Conservation (phyloP, 2,113 vertebrate species). For the Oenanthe oenanthe region DNA sequence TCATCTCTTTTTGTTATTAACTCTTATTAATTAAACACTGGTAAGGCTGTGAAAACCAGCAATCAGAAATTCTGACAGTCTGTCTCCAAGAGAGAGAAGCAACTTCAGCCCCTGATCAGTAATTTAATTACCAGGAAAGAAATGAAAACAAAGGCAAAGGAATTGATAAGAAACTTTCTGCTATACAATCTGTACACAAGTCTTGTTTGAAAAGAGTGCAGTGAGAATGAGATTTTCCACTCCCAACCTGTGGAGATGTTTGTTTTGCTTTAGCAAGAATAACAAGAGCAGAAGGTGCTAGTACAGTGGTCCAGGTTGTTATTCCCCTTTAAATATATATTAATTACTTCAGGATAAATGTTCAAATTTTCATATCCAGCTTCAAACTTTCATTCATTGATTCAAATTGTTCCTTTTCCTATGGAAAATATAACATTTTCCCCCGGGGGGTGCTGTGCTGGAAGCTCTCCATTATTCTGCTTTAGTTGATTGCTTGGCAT, state of each 20-base stretch:
- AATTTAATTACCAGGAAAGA: background rate
- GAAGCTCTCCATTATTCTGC: background rate
- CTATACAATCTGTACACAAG: background rate
- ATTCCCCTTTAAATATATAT: background rate
- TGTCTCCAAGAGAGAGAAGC: background rate
- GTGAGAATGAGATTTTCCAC: background rate
- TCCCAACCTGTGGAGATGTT: background rate
- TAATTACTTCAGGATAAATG: background rate
- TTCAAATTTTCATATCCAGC: background rate
- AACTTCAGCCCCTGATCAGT: background rate
- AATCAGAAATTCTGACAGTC: background rate
- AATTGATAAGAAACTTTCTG: background rate
- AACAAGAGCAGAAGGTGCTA: background rate
- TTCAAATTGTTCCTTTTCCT: background rate
- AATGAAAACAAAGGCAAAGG: background rate
- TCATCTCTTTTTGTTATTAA: background rate
- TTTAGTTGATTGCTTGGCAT: background rate
- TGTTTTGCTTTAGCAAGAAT: background rate
- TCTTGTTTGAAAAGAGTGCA: background rate
- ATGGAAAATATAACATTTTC: background rate
- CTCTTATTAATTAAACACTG: background rate
- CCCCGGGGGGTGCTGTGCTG: fast-evolving
- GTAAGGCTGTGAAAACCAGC: background rate
- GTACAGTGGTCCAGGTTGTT: background rate
- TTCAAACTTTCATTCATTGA: background rate